A percentile compares a stretch with the other conserved stretches of the same genome.
Conservation (phyloP, 2,113 vertebrate species). For the Nycticorax nycticorax region DNA sequence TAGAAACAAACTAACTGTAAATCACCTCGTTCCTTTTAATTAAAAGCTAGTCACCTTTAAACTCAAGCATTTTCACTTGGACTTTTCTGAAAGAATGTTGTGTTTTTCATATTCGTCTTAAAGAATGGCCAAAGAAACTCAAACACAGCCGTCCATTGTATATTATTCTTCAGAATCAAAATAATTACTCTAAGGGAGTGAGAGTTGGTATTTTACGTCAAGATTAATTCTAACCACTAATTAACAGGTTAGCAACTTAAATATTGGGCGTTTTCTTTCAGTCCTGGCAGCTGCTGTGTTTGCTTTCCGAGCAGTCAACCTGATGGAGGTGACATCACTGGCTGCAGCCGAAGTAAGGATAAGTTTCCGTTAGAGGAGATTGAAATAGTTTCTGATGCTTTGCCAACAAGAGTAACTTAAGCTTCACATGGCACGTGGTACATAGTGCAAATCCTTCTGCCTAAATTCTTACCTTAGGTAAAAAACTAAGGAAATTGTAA, state of each 20-base stretch:
- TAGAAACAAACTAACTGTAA: not conserved
- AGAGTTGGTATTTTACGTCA: not conserved
- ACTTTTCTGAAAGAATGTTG: not conserved
- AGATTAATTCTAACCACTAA: not conserved
- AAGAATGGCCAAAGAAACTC: not conserved
- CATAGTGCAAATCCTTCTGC: slow-evolving; percentile 67
- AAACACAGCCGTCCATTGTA: not conserved
- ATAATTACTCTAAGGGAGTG: not conserved
- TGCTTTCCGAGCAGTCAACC: slow-evolving; percentile 96
- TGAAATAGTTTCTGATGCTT: slow-evolving; percentile 84
- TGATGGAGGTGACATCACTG: slow-evolving; percentile 98
- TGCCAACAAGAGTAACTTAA: slow-evolving; percentile 78
- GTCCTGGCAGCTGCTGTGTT: slow-evolving; percentile 96
- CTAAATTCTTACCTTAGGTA: slow-evolving; percentile 35
- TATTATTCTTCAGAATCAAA: not conserved
- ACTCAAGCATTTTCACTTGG: not conserved
- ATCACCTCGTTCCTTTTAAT: not conserved
- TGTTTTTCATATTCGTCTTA: not conserved
- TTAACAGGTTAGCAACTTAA: slow-evolving; percentile 52
- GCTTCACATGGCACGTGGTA: slow-evolving; percentile 74
- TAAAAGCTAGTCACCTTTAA: not conserved
- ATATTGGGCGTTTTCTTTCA: slow-evolving; percentile 78
- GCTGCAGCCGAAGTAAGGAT: slow-evolving; percentile 94
- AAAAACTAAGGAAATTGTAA: slow-evolving; percentile 25
- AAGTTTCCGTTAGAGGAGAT: slow-evolving; percentile 74